Evolutionary conservation across 2,113 vertebrate species (phyloP).

Genomic region (Chroicocephalus ridibundus): DNA sequence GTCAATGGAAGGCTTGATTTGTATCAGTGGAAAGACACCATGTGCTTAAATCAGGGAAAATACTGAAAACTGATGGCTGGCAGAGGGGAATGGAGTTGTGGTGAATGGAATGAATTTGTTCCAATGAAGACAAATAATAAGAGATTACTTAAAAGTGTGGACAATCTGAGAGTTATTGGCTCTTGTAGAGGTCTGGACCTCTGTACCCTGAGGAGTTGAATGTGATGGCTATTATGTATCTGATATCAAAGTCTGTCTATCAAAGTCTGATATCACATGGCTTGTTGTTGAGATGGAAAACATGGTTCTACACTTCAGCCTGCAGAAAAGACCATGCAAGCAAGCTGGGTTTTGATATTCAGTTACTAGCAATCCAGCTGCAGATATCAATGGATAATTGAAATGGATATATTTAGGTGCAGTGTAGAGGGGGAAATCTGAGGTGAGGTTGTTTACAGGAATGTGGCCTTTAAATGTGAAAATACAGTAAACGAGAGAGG

Average conservation of each 20-base stretch:
- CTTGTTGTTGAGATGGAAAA: background rate
- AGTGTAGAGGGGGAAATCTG: background rate
- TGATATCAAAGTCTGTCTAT: too few relatives aligned
- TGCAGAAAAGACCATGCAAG: background rate
- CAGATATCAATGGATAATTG: background rate
- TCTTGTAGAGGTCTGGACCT: background rate
- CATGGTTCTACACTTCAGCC: background rate
- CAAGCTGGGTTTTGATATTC: background rate
- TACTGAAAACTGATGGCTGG: background rate
- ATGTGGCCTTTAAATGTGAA: background rate
- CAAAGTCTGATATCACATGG: background rate
- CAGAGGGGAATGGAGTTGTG: background rate
- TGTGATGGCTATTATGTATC: background rate
- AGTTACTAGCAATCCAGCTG: background rate
- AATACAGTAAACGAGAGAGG: background rate
- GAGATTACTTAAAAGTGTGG: background rate
- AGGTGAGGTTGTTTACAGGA: background rate
- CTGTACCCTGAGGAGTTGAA: background rate
- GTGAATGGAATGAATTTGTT: background rate
- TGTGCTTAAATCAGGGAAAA: background rate
- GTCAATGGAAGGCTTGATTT: background rate
- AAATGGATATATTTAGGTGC: background rate
- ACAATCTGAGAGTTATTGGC: background rate
- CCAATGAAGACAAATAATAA: background rate
- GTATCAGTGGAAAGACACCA: background rate